Percentiles rank a stretch among this genome's conserved stretches.
Evolutionary conservation across 1,140 invertebrate genomes (phyloP).

Genomic region (Venturia canescens): DNA sequence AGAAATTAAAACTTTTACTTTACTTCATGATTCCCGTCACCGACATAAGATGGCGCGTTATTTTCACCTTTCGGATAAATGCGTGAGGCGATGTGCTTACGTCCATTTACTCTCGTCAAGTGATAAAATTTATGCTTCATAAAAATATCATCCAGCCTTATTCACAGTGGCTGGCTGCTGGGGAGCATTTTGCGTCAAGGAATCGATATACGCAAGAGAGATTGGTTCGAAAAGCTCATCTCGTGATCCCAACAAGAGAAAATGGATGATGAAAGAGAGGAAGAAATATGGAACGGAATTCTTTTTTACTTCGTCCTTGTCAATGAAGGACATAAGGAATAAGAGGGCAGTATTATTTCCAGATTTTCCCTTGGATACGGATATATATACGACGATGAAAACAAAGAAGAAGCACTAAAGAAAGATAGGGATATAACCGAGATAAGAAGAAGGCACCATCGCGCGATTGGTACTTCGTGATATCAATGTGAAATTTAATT

Average conservation of each 20-base stretch:
- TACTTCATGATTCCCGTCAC: background rate
- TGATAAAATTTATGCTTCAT: conserved; percentile 5
- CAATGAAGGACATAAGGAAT: background rate
- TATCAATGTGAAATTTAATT: background rate
- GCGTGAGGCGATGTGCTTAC: background rate
- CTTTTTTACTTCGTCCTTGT: no score
- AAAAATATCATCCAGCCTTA: background rate
- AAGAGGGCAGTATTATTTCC: background rate
- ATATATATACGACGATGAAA: background rate
- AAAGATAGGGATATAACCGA: background rate
- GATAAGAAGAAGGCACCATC: background rate
- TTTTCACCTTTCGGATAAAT: background rate
- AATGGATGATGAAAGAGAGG: background rate
- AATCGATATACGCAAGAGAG: background rate
- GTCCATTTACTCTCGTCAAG: conserved; percentile 18
- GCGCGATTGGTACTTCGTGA: conserved; percentile 18
- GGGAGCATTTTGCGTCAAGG: background rate
- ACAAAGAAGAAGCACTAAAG: background rate
- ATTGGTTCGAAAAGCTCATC: background rate
- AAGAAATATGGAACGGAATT: background rate
- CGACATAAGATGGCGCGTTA: background rate
- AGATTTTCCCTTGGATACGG: no score
- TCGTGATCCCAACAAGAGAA: background rate
- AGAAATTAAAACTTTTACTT: no score
- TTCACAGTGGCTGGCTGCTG: background rate